These are phyloP conservation scores for Gallinago media DNA, from an alignment of 2,113 vertebrate genomes.

Conservation along the genomic window DNA sequence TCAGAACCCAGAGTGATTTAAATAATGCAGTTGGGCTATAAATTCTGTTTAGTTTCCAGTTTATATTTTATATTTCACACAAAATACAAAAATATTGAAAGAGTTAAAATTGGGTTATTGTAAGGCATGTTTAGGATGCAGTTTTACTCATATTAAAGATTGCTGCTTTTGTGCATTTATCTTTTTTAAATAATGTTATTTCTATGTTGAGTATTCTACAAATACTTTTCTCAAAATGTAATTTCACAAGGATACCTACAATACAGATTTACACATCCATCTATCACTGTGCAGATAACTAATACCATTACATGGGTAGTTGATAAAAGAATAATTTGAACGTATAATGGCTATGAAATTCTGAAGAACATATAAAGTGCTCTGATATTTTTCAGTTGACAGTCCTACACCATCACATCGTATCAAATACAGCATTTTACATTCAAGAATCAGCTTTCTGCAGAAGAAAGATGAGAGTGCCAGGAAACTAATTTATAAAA, in stretches of 20 bases:
- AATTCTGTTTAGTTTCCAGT: constrained; percentile 28
- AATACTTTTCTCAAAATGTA: constrained; percentile 26
- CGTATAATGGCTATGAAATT: neutral
- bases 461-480: constrained; percentile 10
- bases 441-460: neutral
- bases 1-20: constrained; percentile 10
- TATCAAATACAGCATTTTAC: neutral
- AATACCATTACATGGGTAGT: neutral
- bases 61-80: neutral
- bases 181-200: neutral
- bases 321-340: constrained; percentile 32
- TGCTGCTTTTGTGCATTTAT: neutral
- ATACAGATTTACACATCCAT: neutral
- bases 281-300: neutral
- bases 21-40: constrained; percentile 25
- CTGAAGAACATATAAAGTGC: neutral
- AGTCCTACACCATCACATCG: neutral
- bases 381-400: neutral
- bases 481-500: constrained; percentile 9
- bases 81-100: constrained; percentile 25
- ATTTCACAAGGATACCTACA: constrained; percentile 21
- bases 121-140: neutral
- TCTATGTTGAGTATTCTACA: neutral
- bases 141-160: neutral
- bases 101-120: neutral